Evolutionary conservation across 1,140 invertebrate species (phyloP), one percentile per base, ranked within the genome.

Genomic region (Brachionus sp.): DNA sequence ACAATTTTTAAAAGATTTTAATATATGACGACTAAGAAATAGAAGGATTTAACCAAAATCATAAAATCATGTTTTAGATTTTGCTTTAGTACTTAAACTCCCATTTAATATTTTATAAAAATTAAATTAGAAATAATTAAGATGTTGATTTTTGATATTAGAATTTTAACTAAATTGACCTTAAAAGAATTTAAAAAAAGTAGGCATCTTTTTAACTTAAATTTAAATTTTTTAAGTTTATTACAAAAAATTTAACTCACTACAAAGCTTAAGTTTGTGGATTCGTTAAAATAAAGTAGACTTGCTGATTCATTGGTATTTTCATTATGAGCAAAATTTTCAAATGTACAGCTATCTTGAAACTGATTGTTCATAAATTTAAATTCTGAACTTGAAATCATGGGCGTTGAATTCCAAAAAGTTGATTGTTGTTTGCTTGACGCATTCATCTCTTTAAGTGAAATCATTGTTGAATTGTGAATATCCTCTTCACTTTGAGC

Each of bases 221-320:
- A n/a, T n/a, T n/a, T n/a, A n/a, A n/a, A n/a, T n/a, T n/a, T n/a
- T n/a, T n/a, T n/a, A n/a, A n/a, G n/a, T n/a, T n/a, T n/a, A n/a
- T n/a, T n/a, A n/a, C n/a, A n/a, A n/a, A n/a, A n/a, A 66, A 29
- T 66, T 73, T 19, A 75, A 46, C 70, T 75, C 46, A 75, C 70
- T 19, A n/a, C 9, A 46, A 46, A 25, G 25, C 70, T 75, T 23
- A 13, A 12, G 46, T 75, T 75, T 6, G 39, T 75, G 23, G 70
- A 75, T 25, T 75, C 42, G 44, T 75, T 75, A 19, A 75, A 75
- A 75, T 75, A 75, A 23, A 75, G 10, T 13, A 75, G 44, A 46
- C 70, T 75, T 5, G 37, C 42, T 29, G 70, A 75, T 35, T 75
- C 19, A 46, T 46, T 70, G n/a, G 66, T 37, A 39, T 39, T 39